Percentiles rank a stretch among this genome's conserved stretches.
Conservation (phyloP, 2,113 vertebrate species). For the Coturnix japonica region DNA sequence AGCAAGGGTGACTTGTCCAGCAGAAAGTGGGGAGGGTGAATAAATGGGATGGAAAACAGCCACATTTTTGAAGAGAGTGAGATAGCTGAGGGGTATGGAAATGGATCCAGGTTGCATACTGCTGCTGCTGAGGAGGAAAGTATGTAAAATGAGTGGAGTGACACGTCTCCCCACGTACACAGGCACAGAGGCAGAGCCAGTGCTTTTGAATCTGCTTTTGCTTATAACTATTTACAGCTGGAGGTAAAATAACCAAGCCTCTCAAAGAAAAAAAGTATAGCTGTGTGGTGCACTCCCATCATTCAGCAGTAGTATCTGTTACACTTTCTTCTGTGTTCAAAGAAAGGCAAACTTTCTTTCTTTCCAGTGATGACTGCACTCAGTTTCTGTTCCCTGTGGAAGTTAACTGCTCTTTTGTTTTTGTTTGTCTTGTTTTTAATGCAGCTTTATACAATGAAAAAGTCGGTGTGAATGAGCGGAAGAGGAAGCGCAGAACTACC, state of each 20-base stretch:
- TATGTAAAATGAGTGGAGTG: not conserved
- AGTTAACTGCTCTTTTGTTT: not conserved
- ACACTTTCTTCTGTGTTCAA: not conserved
- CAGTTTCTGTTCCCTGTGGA: not conserved
- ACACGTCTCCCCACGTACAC: fast-evolving
- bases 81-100: not conserved
- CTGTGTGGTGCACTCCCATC: not conserved
- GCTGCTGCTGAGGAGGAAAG: not conserved
- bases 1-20: not conserved
- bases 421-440: not conserved
- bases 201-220: not conserved
- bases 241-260: not conserved
- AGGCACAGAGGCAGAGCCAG: not conserved
- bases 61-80: not conserved
- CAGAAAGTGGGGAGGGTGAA: not conserved
- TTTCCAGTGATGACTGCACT: not conserved
- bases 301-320: not conserved
- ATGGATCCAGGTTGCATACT: no score
- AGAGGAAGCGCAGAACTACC: conserved; percentile 95
- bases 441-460: conserved; percentile 95
- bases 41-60: not conserved
- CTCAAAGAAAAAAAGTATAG: not conserved
- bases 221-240: not conserved
- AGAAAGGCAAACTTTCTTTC: not conserved
- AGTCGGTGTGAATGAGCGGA: conserved; percentile 92